Evolutionary conservation across 2,797 vertebrate genomes (phyloP).

Genomic region (Sparus aurata): DNA sequence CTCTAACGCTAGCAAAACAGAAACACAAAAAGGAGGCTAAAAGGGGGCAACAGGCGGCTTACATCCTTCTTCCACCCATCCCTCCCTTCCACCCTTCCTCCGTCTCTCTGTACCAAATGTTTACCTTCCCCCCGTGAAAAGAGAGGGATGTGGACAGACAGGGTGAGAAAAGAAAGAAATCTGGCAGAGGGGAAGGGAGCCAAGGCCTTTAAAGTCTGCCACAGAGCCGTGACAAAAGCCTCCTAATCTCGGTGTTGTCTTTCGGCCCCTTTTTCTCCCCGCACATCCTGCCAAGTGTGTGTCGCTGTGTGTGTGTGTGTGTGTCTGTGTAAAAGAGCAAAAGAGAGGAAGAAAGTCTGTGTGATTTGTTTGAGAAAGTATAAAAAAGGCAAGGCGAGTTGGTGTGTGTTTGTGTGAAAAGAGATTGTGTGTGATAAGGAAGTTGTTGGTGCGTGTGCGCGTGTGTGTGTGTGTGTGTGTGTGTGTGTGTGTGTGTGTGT

Average conservation of each 20-base stretch:
- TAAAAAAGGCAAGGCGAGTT: constrained; percentile 39
- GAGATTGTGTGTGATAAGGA: constrained; percentile 45
- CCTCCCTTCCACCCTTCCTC: constrained; percentile 63
- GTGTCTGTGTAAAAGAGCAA: constrained; percentile 24
- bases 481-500: constrained; percentile 28
- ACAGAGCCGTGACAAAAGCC: constrained; percentile 91
- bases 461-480: constrained; percentile 39
- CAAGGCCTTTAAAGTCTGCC: constrained; percentile 89
- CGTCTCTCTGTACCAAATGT: constrained; percentile 70
- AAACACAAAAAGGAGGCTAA: constrained; percentile 77
- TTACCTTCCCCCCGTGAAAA: constrained; percentile 77
- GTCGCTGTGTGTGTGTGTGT: constrained; percentile 51
- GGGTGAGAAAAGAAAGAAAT: constrained; percentile 87
- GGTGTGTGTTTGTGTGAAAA: constrained; percentile 37
- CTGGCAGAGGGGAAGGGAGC: constrained; percentile 86
- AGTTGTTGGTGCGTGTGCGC: constrained; percentile 30
- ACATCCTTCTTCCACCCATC: constrained; percentile 70
- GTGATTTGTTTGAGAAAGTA: constrained; percentile 46
- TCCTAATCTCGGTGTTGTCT: constrained; percentile 91
- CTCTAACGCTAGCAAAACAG: constrained; percentile 78
- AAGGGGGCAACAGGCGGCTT: constrained; percentile 75
- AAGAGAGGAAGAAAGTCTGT: constrained; percentile 45
- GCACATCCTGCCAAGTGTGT: constrained; percentile 85
- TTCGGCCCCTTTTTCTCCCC: constrained; percentile 83
- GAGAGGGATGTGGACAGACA: constrained; percentile 79